Percentiles rank a stretch among this genome's conserved stretches.
These are phyloP conservation scores for Cheirogaleus major DNA, from an alignment of 2,797 vertebrate genomes.

Conservation along the genomic window DNA sequence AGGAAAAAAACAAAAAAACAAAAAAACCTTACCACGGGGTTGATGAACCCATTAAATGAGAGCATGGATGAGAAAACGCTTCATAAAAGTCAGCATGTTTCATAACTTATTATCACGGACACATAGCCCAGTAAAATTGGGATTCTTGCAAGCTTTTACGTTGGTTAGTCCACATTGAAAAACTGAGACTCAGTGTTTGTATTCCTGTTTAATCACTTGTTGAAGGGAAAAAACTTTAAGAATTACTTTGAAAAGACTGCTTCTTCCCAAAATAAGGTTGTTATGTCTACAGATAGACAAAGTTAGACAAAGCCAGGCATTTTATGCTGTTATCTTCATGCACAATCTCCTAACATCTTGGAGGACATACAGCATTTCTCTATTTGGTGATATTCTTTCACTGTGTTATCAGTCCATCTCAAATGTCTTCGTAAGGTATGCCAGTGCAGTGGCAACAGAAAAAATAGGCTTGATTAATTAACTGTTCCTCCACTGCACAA, in stretches of 20 bases:
- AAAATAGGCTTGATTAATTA: background rate
- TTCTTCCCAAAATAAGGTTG: slow-evolving; percentile 12
- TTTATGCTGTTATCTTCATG: slow-evolving; percentile 14
- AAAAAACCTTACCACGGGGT: background rate
- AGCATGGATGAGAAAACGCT: background rate
- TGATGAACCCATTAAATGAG: background rate
- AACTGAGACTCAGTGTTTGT: background rate
- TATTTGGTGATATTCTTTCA: background rate
- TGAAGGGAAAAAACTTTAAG: background rate
- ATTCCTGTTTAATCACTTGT: background rate
- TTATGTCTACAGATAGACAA: slow-evolving; percentile 22
- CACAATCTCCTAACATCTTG: background rate
- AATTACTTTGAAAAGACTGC: background rate
- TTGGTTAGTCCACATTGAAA: background rate
- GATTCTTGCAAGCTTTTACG: background rate
- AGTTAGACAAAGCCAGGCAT: slow-evolving; percentile 33
- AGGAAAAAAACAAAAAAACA: background rate
- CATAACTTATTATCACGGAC: background rate
- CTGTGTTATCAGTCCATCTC: background rate
- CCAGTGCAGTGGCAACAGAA: background rate
- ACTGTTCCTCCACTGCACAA: background rate
- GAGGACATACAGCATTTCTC: background rate
- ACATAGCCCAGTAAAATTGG: background rate
- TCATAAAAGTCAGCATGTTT: background rate
- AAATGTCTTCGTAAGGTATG: background rate